Base-by-base conservation (phyloP, 1,140 invertebrate species). In the Papilio polytes region DNA sequence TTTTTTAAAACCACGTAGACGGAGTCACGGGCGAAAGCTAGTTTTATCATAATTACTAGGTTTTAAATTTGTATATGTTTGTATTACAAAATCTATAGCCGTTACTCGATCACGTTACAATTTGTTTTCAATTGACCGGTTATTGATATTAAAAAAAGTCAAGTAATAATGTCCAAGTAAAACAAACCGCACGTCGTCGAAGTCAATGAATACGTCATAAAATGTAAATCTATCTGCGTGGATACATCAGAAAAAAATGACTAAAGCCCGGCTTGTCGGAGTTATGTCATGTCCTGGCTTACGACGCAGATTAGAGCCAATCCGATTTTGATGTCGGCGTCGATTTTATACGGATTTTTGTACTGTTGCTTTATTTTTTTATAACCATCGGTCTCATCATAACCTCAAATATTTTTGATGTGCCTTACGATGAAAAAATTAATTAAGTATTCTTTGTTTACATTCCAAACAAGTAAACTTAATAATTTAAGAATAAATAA, bases 201-300 rank as follows among this genome's bases (percentile, higher is more conserved):
- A 70, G 51, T 78, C 85, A 84, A 81, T 85, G 85, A 84, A 85
- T 80, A 82, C 73, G 85, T 85, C 83, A 81, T 80, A 85, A 84
- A 85, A 85, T 84, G 82, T 78, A 85, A 82, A 86, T 82, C 59
- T 85, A 81, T 82, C 80, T 80, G 26, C 74, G 82, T 80, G 81
- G 83, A 84, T 81, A 74, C 46, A 78, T 56, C 76, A 78, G 44
- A 84, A 81, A 85, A 85, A 70, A 80, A 80, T 80, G 81, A 81
- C 56, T 82, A 26, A 81, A 78, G 15, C 59, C 66, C 77, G 22
- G 70, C 70, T 31, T 44, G 81, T 78, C 80, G 78, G 80, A 82
- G 66, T 86, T 83, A 84, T 82, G 76, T 70, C 77, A 78, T 77
- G 81, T 81, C 81, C 63, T 79, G 76, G 51, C 53, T 78, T 78